A percentile compares a stretch with the other conserved stretches of the same genome.
phyloP scores from a whole-genome alignment of 2,888 invertebrate genomes.

The Ariolimax columbianus region DNA sequence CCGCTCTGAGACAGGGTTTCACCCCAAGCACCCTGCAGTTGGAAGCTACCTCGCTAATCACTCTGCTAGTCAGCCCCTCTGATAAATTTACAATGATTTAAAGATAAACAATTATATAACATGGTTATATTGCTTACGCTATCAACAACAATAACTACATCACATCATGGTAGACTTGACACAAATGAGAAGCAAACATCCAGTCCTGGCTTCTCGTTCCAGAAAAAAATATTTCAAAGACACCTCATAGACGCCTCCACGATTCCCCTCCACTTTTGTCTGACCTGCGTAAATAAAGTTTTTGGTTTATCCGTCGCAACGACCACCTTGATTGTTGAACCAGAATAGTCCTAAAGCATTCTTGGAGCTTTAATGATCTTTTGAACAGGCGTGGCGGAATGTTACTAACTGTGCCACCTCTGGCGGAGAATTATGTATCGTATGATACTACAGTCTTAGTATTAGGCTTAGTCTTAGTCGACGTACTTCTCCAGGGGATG shows the following conservation, averaged over 20 bases:
- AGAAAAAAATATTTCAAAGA: slow-evolving; percentile 24
- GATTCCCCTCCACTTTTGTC: slow-evolving; percentile 16
- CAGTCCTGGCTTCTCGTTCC: neutral
- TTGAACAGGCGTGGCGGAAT: slow-evolving; percentile 31
- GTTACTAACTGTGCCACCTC: slow-evolving; percentile 15
- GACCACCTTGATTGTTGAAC: slow-evolving; percentile 12
- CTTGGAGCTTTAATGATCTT: slow-evolving; percentile 13
- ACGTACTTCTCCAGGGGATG: too few species aligned
- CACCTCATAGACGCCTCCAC: neutral
- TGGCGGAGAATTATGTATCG: slow-evolving; percentile 31
- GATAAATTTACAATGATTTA: too few species aligned
- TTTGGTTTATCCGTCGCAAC: slow-evolving; percentile 22
- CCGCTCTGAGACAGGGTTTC: too few species aligned
- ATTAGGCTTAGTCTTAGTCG: too few species aligned
- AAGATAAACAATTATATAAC: too few species aligned
- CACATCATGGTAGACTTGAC: neutral
- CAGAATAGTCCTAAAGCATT: slow-evolving; percentile 30
- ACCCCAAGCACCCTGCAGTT: too few species aligned
- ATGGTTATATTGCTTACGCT: neutral
- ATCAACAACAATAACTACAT: neutral
- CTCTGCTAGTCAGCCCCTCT: too few species aligned
- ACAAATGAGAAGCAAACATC: neutral
- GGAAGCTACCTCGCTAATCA: too few species aligned
- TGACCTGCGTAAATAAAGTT: slow-evolving; percentile 28
- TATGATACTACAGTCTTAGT: slow-evolving; percentile 12